These are phyloP conservation scores for Sylvia borin DNA, from an alignment of 2,797 vertebrate genomes.

Conservation along the genomic window DNA sequence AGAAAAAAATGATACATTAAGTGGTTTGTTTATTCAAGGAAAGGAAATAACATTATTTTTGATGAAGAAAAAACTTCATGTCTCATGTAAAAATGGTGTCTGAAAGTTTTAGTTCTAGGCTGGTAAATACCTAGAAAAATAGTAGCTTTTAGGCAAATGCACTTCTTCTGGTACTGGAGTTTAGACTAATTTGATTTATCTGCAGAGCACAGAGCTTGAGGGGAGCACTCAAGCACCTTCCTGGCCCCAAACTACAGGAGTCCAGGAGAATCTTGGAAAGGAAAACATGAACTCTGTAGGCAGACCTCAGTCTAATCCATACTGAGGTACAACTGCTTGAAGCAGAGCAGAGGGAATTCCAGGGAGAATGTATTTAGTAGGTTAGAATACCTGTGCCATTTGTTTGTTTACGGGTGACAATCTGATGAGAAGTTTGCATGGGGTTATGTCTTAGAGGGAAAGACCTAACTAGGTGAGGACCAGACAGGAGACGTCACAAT, in stretches of 20 bases:
- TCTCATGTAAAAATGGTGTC: not conserved
- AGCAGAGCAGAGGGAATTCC: not conserved
- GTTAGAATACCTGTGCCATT: not conserved
- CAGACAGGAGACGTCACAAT: not conserved
- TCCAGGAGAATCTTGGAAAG: not conserved
- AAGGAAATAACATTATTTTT: not conserved
- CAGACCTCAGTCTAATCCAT: not conserved
- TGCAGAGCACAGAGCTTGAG: not conserved
- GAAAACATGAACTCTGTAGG: rapidly evolving
- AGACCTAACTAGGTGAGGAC: not conserved
- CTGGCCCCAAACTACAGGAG: rapidly evolving
- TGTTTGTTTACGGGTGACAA: not conserved
- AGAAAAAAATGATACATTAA: not conserved
- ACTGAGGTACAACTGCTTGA: not conserved
- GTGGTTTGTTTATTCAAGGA: slow-evolving; percentile 24
- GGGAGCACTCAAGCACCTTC: not conserved
- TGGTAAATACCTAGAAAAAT: not conserved
- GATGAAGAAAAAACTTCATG: not conserved
- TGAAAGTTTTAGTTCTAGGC: not conserved
- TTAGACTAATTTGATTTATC: not conserved
- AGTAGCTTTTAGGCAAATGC: not conserved
- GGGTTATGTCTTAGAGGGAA: not conserved
- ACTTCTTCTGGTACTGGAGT: not conserved
- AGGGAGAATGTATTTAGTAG: not conserved
- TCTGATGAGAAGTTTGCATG: not conserved